Evolutionary conservation across 2,888 invertebrate species (phyloP).

Genomic region (Mythimna loreyi): DNA sequence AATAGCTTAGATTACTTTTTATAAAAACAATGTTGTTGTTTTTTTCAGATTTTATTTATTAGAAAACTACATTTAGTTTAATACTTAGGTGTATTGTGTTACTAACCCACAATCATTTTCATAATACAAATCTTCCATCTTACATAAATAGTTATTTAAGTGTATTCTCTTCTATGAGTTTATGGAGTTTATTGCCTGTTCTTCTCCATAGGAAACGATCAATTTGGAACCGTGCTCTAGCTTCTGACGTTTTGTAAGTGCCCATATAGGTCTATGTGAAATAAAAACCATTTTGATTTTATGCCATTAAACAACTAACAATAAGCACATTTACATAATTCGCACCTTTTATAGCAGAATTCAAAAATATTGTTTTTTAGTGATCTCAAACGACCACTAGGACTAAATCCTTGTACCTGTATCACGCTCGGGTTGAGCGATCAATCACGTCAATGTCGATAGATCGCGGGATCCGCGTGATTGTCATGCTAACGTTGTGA

Average conservation of each 20-base stretch:
- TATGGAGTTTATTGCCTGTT: no score
- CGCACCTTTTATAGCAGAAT: background rate
- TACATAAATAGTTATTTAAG: no score
- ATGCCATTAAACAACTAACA: no score
- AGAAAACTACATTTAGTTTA: background rate
- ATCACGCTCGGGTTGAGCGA: conserved; percentile 9
- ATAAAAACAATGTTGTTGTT: background rate
- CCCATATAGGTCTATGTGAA: no score
- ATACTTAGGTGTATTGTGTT: background rate
- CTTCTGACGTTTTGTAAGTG: no score
- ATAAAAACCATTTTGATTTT: no score
- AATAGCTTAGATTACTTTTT: background rate
- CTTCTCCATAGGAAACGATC: no score
- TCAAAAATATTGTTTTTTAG: background rate
- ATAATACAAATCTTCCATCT: background rate
- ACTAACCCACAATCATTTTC: background rate
- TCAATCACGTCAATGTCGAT: conserved; percentile 36
- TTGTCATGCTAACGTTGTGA: conserved; percentile 22
- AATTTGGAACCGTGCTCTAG: no score
- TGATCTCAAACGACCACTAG: background rate
- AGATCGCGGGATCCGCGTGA: conserved; percentile 4
- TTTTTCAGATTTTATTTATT: background rate
- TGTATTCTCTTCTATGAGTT: background rate
- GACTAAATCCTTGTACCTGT: background rate
- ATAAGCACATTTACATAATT: background rate